Evolutionary conservation across 2,888 invertebrate species (phyloP).

Genomic region (Leptinotarsa tumamoca): DNA sequence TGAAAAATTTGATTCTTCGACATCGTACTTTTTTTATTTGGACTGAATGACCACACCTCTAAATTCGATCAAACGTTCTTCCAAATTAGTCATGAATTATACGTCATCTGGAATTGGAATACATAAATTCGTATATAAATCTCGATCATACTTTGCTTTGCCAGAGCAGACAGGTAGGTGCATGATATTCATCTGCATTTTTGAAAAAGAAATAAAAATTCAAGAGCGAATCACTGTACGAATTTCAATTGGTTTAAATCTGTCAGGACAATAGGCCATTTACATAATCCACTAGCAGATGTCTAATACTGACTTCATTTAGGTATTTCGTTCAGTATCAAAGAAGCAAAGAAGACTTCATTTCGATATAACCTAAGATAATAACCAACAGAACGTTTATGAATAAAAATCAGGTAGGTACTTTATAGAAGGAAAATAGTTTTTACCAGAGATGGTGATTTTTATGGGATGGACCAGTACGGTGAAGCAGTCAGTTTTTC

Average conservation of each 20-base stretch:
- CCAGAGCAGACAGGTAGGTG: background rate
- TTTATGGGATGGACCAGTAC: too few relatives aligned
- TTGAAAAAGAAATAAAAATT: background rate
- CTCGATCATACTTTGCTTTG: background rate
- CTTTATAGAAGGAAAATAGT: too few relatives aligned
- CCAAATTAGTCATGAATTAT: background rate
- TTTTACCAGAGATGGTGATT: too few relatives aligned
- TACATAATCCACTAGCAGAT: background rate
- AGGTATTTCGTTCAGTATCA: background rate
- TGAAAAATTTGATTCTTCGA: too few relatives aligned
- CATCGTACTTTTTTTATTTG: too few relatives aligned
- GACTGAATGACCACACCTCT: too few relatives aligned
- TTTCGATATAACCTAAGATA: too few relatives aligned
- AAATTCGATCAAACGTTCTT: background rate
- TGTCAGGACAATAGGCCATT: slow-evolving; percentile 1
- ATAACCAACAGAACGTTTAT: too few relatives aligned
- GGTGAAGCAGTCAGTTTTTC: too few relatives aligned
- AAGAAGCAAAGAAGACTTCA: background rate
- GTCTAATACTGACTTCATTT: background rate
- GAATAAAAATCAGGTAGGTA: too few relatives aligned
- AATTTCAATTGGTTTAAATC: slow-evolving; percentile 1
- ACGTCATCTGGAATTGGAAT: background rate
- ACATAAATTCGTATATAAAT: background rate
- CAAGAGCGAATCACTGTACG: slow-evolving; percentile 2
- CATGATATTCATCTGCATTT: background rate